Conservation (phyloP, 2,888 invertebrate genomes). For the Norana najaformis region DNA sequence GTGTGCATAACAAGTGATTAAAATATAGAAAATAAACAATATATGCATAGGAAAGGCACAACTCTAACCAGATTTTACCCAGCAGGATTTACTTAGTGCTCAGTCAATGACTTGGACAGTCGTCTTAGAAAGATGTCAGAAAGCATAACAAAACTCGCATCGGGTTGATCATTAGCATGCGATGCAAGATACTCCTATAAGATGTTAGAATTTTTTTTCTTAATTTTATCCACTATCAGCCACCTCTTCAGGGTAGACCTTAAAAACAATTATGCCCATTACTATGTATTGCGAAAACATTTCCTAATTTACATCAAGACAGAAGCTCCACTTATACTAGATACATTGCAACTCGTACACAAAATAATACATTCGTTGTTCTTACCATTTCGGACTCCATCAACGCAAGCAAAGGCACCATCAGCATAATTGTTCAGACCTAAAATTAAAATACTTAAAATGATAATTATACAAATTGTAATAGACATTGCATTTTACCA, state of each 20-base stretch:
- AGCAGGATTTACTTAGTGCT: too few relatives aligned
- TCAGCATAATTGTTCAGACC: slow-evolving; percentile 31
- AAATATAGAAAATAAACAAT: too few relatives aligned
- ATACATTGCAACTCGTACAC: background rate
- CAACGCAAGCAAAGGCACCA: slow-evolving; percentile 6
- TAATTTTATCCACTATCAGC: background rate
- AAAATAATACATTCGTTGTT: background rate
- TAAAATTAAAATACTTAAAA: slow-evolving; percentile 16
- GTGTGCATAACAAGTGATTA: background rate
- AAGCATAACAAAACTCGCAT: too few relatives aligned
- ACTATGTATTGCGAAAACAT: background rate
- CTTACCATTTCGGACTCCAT: slow-evolving; percentile 20
- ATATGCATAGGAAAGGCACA: too few relatives aligned
- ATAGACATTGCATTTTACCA: background rate
- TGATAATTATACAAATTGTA: background rate
- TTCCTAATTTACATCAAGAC: background rate
- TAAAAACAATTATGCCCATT: background rate
- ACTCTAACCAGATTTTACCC: too few relatives aligned
- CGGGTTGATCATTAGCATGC: too few relatives aligned
- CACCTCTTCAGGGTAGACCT: background rate
- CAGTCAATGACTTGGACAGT: too few relatives aligned
- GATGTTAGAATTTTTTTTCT: too few relatives aligned
- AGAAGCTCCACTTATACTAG: background rate
- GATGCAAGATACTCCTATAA: background rate
- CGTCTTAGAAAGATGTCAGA: too few relatives aligned